Evolutionary conservation across 2,113 vertebrate species (phyloP).

Genomic region (Anoura caudifer): DNA sequence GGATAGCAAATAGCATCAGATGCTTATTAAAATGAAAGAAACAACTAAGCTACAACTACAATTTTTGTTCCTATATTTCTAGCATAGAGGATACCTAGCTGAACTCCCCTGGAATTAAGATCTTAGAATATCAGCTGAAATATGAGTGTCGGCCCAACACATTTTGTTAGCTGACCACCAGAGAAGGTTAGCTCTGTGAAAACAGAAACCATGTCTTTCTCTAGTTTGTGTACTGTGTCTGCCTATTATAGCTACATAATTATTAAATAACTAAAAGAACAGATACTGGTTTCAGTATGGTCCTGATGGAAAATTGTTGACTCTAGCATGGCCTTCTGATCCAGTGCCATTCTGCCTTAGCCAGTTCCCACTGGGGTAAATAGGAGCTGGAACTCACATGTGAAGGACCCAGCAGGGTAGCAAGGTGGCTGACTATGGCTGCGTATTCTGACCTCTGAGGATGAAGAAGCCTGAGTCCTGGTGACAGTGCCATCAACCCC

Average conservation of each 20-base stretch:
- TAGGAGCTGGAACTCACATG: background rate
- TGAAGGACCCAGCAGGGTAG: background rate
- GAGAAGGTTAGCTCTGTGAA: background rate
- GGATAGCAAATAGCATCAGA: background rate
- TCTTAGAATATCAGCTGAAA: background rate
- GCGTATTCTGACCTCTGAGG: background rate
- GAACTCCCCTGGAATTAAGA: background rate
- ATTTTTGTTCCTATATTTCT: background rate
- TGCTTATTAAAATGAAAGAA: background rate
- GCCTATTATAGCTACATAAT: background rate
- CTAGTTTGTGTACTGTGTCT: background rate
- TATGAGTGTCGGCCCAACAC: background rate
- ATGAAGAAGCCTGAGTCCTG: background rate
- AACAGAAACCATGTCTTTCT: background rate
- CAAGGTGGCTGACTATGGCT: background rate
- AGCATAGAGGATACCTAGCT: background rate
- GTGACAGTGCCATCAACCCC: background rate
- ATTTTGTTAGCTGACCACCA: background rate
- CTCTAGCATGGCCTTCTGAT: background rate
- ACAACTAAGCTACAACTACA: background rate
- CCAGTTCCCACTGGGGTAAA: background rate
- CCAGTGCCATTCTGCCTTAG: background rate
- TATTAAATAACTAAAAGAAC: background rate
- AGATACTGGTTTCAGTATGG: background rate
- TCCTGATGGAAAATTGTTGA: background rate